phyloP scores from a whole-genome alignment of 2,888 invertebrate genomes.

The Mycalesis mineus region DNA sequence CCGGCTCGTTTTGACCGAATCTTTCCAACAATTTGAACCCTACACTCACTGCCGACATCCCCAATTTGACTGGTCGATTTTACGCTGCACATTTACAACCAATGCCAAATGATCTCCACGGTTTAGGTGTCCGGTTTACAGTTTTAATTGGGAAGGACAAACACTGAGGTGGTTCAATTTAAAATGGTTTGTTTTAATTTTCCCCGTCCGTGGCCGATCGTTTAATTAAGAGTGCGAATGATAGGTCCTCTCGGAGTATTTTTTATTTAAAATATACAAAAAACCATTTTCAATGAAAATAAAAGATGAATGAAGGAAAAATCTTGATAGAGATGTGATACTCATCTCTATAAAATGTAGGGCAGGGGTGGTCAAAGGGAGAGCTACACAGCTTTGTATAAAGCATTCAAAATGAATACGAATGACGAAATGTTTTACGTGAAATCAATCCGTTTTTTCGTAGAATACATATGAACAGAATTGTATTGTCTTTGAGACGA shows the following conservation, averaged over 20 bases:
- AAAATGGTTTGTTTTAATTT: slow-evolving; percentile 56
- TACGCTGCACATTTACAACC: slow-evolving; percentile 33
- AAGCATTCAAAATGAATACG: background rate
- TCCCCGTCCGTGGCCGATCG: slow-evolving; percentile 45
- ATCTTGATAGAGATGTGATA: slow-evolving; percentile 17
- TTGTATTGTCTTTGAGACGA: background rate
- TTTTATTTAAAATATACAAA: slow-evolving; percentile 28
- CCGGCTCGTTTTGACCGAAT: slow-evolving; percentile 4
- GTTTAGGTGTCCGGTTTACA: slow-evolving; percentile 36
- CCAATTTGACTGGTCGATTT: slow-evolving; percentile 10
- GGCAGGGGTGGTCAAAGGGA: slow-evolving; percentile 5
- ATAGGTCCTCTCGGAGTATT: slow-evolving; percentile 48
- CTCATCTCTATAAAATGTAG: slow-evolving; percentile 8
- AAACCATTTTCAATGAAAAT: slow-evolving; percentile 41
- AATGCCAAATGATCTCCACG: slow-evolving; percentile 45
- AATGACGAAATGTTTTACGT: slow-evolving; percentile 5
- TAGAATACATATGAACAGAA: too few relatives aligned
- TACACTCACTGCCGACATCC: slow-evolving; percentile 13
- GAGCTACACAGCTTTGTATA: slow-evolving; percentile 3
- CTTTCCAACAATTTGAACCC: slow-evolving; percentile 22
- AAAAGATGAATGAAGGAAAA: slow-evolving; percentile 36
- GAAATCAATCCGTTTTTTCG: slow-evolving; percentile 6
- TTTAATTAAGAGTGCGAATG: slow-evolving; percentile 72
- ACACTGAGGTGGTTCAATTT: slow-evolving; percentile 39
- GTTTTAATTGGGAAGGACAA: slow-evolving; percentile 27